phyloP scores from a whole-genome alignment of 1,140 invertebrate species.

The Alviniconcha marisindica region DNA sequence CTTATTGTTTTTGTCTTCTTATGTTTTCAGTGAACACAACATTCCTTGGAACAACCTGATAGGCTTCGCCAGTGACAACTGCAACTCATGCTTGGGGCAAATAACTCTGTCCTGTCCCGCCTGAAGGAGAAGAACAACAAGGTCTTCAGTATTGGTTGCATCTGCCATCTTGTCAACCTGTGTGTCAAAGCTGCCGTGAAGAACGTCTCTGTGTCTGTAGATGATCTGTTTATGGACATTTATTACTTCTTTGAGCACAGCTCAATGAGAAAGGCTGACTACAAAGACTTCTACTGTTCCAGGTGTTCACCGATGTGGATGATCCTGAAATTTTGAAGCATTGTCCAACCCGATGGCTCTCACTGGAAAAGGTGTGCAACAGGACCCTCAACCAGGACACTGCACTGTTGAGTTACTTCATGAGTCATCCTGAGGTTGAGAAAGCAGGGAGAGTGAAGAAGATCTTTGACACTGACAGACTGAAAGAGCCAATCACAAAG shows the following conservation, averaged over 20 bases:
- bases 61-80: too few species aligned
- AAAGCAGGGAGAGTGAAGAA: constrained; percentile 44
- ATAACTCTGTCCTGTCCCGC: too few species aligned
- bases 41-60: too few species aligned
- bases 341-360: constrained; percentile 48
- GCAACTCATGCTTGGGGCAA: too few species aligned
- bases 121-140: too few species aligned
- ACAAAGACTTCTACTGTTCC: constrained; percentile 49
- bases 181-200: constrained; percentile 41
- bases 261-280: constrained; percentile 41
- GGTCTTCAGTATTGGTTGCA: constrained; percentile 39
- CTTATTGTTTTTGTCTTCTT: too few species aligned
- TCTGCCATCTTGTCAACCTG: constrained; percentile 51
- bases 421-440: constrained; percentile 45
- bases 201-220: constrained; percentile 37
- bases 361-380: constrained; percentile 35
- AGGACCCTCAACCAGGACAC: constrained; percentile 40
- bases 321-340: constrained; percentile 50
- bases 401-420: constrained; percentile 44
- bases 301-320: constrained; percentile 48
- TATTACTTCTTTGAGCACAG: constrained; percentile 43
- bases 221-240: constrained; percentile 46
- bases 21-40: too few species aligned
- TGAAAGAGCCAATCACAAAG: constrained; percentile 15
- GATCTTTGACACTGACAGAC: too few species aligned